These are phyloP conservation scores for Callaeas wilsoni DNA, from an alignment of 2,113 vertebrate genomes.

Conservation along the genomic window DNA sequence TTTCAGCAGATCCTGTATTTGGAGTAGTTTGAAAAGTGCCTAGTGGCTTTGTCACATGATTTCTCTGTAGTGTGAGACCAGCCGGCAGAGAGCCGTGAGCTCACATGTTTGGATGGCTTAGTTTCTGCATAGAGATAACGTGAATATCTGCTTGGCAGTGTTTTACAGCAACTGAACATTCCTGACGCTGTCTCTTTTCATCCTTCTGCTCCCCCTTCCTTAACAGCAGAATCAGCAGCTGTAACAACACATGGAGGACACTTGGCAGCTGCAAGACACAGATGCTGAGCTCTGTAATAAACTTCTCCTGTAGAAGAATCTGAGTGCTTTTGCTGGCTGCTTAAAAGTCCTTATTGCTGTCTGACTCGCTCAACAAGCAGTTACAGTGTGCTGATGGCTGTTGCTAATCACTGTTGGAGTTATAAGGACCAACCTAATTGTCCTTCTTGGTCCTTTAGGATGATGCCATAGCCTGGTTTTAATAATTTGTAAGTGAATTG, in stretches of 20 bases:
- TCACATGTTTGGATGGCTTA: not conserved
- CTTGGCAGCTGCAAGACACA: slow-evolving; percentile 80
- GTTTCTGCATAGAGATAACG: slow-evolving; percentile 11
- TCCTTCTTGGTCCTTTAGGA: slow-evolving; percentile 19
- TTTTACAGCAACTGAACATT: slow-evolving; percentile 58
- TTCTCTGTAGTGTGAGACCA: not conserved
- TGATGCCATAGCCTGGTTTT: slow-evolving; percentile 16
- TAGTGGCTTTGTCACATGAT: slow-evolving; percentile 15
- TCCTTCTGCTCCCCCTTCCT: slow-evolving; percentile 72
- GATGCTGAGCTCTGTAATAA: slow-evolving; percentile 74
- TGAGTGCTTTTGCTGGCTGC: slow-evolving; percentile 69
- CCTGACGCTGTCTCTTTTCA: slow-evolving; percentile 64
- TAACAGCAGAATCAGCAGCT: slow-evolving; percentile 73
- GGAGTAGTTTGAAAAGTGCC: slow-evolving; percentile 21
- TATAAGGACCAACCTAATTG: slow-evolving; percentile 28
- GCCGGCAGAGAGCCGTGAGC: not conserved
- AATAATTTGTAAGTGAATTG: not conserved
- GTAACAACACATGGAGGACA: slow-evolving; percentile 78
- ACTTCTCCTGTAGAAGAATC: slow-evolving; percentile 59
- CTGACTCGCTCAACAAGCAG: slow-evolving; percentile 57
- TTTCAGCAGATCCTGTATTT: slow-evolving; percentile 50
- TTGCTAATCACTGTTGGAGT: slow-evolving; percentile 48
- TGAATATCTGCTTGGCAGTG: slow-evolving; percentile 67
- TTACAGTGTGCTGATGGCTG: slow-evolving; percentile 53
- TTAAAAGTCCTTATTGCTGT: slow-evolving; percentile 67